Conservation (phyloP, 2,797 vertebrate species). For the Acestrorhynchus altus region DNA sequence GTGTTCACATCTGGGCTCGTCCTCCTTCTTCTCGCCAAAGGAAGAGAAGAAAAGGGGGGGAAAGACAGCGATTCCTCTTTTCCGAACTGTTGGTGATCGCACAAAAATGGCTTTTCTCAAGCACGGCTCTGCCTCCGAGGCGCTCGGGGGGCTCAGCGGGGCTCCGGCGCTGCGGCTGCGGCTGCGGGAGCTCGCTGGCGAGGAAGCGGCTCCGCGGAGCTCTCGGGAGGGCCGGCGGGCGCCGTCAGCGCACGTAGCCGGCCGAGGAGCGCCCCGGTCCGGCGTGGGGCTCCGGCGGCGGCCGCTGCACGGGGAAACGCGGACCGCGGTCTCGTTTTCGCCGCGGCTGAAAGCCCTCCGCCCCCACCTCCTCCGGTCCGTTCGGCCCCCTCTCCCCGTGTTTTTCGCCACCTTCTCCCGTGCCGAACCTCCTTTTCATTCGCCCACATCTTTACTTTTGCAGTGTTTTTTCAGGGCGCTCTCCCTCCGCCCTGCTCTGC, state of each 20-base stretch:
- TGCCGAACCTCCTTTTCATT: constrained; percentile 72
- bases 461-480: constrained; percentile 63
- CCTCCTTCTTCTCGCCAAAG: constrained; percentile 79
- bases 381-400: constrained; percentile 55
- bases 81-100: constrained; percentile 67
- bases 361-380: constrained; percentile 57
- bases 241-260: constrained; percentile 77
- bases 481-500: constrained; percentile 77
- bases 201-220: constrained; percentile 57
- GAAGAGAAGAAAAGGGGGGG: constrained; percentile 74
- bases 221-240: constrained; percentile 73
- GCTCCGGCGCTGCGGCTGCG: constrained; percentile 66
- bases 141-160: constrained; percentile 54
- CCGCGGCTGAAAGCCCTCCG: constrained; percentile 62
- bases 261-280: constrained; percentile 79
- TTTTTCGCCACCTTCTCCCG: constrained; percentile 63
- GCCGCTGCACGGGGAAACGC: constrained; percentile 66
- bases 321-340: constrained; percentile 62
- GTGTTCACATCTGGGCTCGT: constrained; percentile 84
- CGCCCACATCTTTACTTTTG: constrained; percentile 70
- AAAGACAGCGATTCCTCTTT: constrained; percentile 76
- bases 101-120: constrained; percentile 73
- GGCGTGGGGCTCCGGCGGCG: constrained; percentile 79
- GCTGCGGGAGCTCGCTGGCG: constrained; percentile 24
- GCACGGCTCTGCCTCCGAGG: constrained; percentile 69